Base-by-base conservation (phyloP, 2,797 vertebrate genomes). In the Diplodus puntazzo region DNA sequence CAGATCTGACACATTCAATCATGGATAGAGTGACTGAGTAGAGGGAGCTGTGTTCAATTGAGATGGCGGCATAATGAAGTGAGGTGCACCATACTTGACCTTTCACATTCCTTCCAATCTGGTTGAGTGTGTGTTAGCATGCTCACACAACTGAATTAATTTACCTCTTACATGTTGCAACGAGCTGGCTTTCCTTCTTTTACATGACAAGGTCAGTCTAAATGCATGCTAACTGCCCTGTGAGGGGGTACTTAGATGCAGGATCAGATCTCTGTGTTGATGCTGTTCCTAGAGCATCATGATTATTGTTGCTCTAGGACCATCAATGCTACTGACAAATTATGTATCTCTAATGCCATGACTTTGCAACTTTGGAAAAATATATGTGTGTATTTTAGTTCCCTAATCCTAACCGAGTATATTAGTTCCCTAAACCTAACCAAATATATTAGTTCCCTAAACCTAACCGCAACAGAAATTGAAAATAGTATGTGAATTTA, bases 31-130 rank as follows among this genome's bases (percentile, higher is more conserved):
- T 58, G 65, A 75, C 77, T 21, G 63, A 83, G 74, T 79, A 52
- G 85, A 88, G 55, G 58, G 69, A 86, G 81, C 13, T 66, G 73
- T 55, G 34, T 89, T 84, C 81, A 76, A 92, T 89, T 82, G 86
- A 81, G 79, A 82, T 79, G 75, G 55, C 75, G 66, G 79, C 46
- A 48, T 86, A 84, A 87, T 81, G 69, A 90, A 87, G 84, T 54
- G 63, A 81, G 68, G 76, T 69, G 78, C 77, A 74, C 74, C 53
- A 64, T 49, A 75, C 74, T 84, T 90, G 82, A 92, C 91, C 88
- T 89, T 84, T 81, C 54, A 69, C 73, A 75, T 81, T 75, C 39
- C 73, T 68, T 74, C 50, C 73, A 79, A 67, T 77, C 75, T 73
- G 39, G 69, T 57, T 21, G 61, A 68, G 64, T 54, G 64, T 54